Conservation (phyloP, 2,888 invertebrate species). For the Atethmia centrago region DNA sequence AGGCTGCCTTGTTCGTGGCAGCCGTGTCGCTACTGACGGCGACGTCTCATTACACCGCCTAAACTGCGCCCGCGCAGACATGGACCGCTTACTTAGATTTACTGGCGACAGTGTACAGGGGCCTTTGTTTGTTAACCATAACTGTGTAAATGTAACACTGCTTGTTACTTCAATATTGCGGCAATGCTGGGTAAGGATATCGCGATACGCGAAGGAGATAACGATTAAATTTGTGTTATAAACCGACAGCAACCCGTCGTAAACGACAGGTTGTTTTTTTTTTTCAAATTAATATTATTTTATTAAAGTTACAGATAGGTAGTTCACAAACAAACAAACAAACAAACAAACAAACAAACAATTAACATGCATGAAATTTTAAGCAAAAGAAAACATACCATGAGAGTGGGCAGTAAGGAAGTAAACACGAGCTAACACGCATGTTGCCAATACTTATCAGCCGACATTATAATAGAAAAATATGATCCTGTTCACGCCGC, state of each 20-base stretch:
- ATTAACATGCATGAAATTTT: no score
- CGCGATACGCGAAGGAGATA: conserved; percentile 18
- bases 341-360: no score
- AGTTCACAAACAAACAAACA: no score
- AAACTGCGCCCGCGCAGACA: conserved; percentile 38
- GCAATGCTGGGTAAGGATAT: conserved; percentile 6
- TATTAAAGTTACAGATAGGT: no score
- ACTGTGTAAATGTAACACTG: conserved; percentile 50
- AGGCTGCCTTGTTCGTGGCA: conserved; percentile 44
- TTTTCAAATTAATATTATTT: no score
- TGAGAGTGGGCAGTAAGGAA: background rate
- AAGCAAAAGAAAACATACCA: no score
- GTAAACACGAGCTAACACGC: background rate
- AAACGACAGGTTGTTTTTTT: no score
- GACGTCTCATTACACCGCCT: conserved; percentile 59
- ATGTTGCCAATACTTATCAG: conserved; percentile 4
- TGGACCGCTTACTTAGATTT: conserved; percentile 51
- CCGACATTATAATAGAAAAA: conserved; percentile 34
- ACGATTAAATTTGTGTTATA: background rate
- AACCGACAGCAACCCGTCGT: no score
- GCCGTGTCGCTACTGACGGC: conserved; percentile 54
- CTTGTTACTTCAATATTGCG: conserved; percentile 46
- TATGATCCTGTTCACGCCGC: conserved; percentile 28
- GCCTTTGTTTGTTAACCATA: conserved; percentile 56
- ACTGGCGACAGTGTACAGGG: conserved; percentile 40